phyloP scores from a whole-genome alignment of 2,888 invertebrate species.

The Pandemis corylana region DNA sequence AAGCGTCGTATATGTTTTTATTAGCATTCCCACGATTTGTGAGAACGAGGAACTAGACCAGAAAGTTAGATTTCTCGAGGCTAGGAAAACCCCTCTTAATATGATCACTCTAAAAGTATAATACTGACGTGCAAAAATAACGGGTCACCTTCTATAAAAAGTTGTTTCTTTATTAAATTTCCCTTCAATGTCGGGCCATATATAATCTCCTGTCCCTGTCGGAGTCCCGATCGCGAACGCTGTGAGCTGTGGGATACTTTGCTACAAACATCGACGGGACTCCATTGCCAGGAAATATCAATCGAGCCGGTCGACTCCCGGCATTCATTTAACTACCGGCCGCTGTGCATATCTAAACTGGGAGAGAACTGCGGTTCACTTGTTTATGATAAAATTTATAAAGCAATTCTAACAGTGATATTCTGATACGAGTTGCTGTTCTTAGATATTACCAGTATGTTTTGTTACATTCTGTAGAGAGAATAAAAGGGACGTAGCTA shows the following conservation, averaged over 20 bases:
- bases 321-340: constrained; percentile 22
- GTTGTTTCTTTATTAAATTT: too few species aligned
- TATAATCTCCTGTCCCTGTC: not conserved
- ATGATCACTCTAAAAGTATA: too few species aligned
- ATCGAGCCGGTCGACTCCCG: constrained; percentile 25
- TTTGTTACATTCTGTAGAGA: too few species aligned
- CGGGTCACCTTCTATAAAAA: too few species aligned
- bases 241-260: not conserved
- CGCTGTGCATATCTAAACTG: not conserved
- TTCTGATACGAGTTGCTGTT: not conserved
- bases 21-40: too few species aligned
- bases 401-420: not conserved
- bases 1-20: too few species aligned
- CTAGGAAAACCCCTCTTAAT: too few species aligned
- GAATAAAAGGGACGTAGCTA: too few species aligned
- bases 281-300: constrained; percentile 31
- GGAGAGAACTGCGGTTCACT: not conserved
- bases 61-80: too few species aligned
- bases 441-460: not conserved
- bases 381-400: not conserved
- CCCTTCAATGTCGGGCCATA: not conserved
- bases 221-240: not conserved
- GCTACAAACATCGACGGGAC: constrained; percentile 7
- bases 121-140: too few species aligned
- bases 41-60: too few species aligned